A percentile compares a stretch with the other conserved stretches of the same genome.
Conservation (phyloP, 2,888 invertebrate genomes). For the Dascillus cervinus region DNA sequence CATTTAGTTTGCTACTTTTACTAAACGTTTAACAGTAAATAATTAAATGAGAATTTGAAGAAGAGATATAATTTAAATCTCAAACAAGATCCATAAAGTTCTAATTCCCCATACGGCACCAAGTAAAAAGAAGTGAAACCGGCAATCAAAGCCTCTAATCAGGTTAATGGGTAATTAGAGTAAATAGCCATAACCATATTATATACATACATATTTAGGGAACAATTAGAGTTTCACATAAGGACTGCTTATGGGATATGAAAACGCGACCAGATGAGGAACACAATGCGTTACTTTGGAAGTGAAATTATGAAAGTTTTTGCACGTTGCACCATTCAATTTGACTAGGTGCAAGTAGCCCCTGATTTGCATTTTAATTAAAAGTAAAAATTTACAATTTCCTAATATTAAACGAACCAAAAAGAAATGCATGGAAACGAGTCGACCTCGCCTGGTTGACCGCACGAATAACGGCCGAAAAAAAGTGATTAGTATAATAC, state of each 20-base stretch:
- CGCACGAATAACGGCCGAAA: too few species aligned
- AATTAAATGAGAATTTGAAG: too few species aligned
- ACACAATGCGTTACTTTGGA: slow-evolving; percentile 2
- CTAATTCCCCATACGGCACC: slow-evolving; percentile 11
- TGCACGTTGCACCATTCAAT: too few species aligned
- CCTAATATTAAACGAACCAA: slow-evolving; percentile 1
- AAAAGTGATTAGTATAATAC: too few species aligned
- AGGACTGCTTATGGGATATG: slow-evolving; percentile 18
- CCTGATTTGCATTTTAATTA: too few species aligned
- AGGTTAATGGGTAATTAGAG: slow-evolving; percentile 34
- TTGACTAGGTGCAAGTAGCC: too few species aligned
- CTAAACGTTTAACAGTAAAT: too few species aligned
- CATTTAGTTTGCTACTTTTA: too few species aligned
- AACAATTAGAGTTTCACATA: slow-evolving; percentile 29
- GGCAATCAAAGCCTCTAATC: slow-evolving; percentile 21
- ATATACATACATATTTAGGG: slow-evolving; percentile 31
- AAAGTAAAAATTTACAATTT: slow-evolving; percentile 2
- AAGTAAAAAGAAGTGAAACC: slow-evolving; percentile 21
- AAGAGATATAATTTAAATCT: too few species aligned
- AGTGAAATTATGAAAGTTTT: slow-evolving; percentile 18
- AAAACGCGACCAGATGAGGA: slow-evolving; percentile 1
- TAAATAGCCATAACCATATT: slow-evolving; percentile 24
- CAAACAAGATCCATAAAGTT: too few species aligned
- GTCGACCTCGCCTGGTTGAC: too few species aligned
- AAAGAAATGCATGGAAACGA: too few species aligned